Conservation (phyloP, 2,797 vertebrate genomes). For the Galago senegalensis region DNA sequence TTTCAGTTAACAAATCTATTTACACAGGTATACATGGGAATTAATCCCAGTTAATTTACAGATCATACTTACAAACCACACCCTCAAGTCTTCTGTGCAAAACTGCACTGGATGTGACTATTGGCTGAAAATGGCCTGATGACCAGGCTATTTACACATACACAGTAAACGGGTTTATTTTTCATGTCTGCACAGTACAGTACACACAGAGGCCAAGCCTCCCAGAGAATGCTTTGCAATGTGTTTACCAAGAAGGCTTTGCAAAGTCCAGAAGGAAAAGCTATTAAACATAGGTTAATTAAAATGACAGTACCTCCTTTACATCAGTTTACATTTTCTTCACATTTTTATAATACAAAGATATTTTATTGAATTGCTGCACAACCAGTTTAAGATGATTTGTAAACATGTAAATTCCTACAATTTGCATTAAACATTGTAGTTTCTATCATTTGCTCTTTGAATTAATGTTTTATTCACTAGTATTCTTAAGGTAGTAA, state of each 20-base stretch:
- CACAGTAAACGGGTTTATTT: constrained; percentile 88
- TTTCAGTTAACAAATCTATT: constrained; percentile 97
- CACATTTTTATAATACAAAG: constrained; percentile 88
- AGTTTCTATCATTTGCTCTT: constrained; percentile 87
- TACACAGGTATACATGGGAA: constrained; percentile 94
- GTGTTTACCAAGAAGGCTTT: constrained; percentile 85
- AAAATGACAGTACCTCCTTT: constrained; percentile 89
- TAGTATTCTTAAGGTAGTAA: constrained; percentile 89
- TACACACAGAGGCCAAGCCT: constrained; percentile 83
- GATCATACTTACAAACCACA: constrained; percentile 91
- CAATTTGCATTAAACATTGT: constrained; percentile 88
- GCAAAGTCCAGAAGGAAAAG: constrained; percentile 88
- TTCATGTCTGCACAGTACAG: constrained; percentile 90
- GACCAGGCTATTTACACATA: constrained; percentile 88
- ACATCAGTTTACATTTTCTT: constrained; percentile 88
- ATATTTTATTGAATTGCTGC: constrained; percentile 88
- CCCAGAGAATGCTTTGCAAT: constrained; percentile 89
- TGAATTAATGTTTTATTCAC: constrained; percentile 87
- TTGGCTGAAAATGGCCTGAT: constrained; percentile 87
- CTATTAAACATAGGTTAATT: constrained; percentile 89
- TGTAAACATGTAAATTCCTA: constrained; percentile 91
- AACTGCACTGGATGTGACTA: constrained; percentile 87
- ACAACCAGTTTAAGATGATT: constrained; percentile 87
- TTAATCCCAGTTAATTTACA: constrained; percentile 93
- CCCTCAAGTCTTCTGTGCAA: constrained; percentile 88